Percentiles rank a stretch among this genome's conserved stretches.
phyloP scores from a whole-genome alignment of 2,797 vertebrate species.

The Enteromius viviparus region DNA sequence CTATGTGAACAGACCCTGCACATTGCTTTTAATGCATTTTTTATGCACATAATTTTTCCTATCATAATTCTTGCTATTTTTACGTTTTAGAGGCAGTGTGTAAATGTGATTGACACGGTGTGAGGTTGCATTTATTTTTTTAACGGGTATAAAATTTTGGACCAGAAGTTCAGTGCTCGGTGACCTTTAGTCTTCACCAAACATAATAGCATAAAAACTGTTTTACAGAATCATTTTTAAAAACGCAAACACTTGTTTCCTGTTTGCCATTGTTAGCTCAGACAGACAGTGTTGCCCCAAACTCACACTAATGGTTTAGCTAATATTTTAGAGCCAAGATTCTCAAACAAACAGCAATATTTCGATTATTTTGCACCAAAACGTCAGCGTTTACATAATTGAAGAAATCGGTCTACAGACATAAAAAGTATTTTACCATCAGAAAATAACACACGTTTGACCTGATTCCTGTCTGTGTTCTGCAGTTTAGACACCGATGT shows the following conservation, averaged over 20 bases:
- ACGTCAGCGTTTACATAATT: not conserved
- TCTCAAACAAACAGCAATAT: not conserved
- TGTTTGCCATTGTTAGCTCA: not conserved
- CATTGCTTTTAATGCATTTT: too few relatives aligned
- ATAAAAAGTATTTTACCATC: not conserved
- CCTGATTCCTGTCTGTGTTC: not conserved
- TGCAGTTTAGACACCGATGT: conserved; percentile 89
- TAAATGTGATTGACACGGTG: too few relatives aligned
- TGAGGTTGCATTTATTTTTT: too few relatives aligned
- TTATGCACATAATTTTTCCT: too few relatives aligned
- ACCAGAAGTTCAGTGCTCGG: too few relatives aligned
- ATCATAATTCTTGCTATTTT: too few relatives aligned
- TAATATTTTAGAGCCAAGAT: not conserved
- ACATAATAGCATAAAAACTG: not conserved
- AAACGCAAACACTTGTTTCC: not conserved
- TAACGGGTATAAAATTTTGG: too few relatives aligned
- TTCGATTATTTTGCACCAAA: not conserved
- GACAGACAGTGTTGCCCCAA: not conserved
- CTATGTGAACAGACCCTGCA: too few relatives aligned
- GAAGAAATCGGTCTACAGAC: not conserved
- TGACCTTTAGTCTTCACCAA: not conserved
- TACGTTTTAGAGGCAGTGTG: too few relatives aligned
- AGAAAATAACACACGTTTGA: not conserved
- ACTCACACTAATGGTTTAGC: not conserved
- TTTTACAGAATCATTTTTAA: not conserved